These are phyloP conservation scores for Gallinago media DNA, from an alignment of 2,113 vertebrate genomes.

Conservation along the genomic window DNA sequence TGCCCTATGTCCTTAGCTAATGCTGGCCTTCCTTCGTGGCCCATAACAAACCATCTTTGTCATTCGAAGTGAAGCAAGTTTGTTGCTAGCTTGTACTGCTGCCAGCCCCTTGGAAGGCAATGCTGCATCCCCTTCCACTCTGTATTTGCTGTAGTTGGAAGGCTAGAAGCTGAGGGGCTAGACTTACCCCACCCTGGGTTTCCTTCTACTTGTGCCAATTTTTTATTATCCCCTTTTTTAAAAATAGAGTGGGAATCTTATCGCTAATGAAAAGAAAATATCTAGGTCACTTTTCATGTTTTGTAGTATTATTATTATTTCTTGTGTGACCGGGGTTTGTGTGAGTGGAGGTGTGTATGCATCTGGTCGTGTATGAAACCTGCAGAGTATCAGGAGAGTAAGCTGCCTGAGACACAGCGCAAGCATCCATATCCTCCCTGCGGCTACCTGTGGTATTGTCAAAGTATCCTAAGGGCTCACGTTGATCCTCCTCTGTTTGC, in stretches of 20 bases:
- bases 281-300: not conserved
- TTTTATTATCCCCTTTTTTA: constrained; percentile 59
- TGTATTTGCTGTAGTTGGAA: constrained; percentile 38
- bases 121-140: constrained; percentile 22
- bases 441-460: constrained; percentile 55
- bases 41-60: not conserved
- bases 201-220: constrained; percentile 73
- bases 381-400: constrained; percentile 39
- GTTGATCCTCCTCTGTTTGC: constrained; percentile 48
- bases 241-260: constrained; percentile 19
- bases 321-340: constrained; percentile 27
- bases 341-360: constrained; percentile 51
- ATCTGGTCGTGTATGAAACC: constrained; percentile 32
- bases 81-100: not conserved
- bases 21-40: not conserved
- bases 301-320: constrained; percentile 33
- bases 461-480: constrained; percentile 68
- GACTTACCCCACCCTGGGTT: not conserved
- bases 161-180: constrained; percentile 29
- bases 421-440: constrained; percentile 42
- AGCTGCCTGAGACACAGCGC: constrained; percentile 15
- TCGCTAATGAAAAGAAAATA: not conserved
- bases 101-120: constrained; percentile 9
- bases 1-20: not conserved
- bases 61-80: constrained; percentile 19